Evolutionary conservation across 2,888 invertebrate species (phyloP).

Genomic region (Coelopa pilipes): DNA sequence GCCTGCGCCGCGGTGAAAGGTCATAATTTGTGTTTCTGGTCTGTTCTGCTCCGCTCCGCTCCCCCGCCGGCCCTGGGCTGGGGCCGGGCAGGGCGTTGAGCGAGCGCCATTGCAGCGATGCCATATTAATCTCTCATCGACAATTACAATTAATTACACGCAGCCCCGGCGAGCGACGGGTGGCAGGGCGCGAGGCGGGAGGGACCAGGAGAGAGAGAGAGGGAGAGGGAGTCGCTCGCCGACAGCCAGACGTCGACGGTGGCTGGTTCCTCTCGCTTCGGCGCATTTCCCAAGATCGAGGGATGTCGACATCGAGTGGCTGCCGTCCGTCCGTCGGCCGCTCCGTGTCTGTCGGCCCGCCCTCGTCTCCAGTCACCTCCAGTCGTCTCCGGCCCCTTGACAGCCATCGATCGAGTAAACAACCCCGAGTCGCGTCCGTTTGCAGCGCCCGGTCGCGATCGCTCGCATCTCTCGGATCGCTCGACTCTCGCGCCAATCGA

Average conservation of each 20-base stretch:
- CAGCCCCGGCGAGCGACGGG: conserved; percentile 17
- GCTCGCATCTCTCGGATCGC: not conserved
- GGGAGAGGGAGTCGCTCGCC: no score
- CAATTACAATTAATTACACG: conserved; percentile 61
- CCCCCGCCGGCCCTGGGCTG: not conserved
- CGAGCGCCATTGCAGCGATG: conserved; percentile 56
- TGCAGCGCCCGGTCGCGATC: no score
- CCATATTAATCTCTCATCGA: conserved; percentile 63
- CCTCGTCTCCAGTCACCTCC: no score
- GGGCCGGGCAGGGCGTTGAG: not conserved
- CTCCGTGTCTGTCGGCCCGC: no score
- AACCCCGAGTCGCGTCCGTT: no score
- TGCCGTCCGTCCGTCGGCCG: no score
- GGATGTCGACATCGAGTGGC: not conserved
- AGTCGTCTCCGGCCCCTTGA: no score
- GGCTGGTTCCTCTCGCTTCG: not conserved
- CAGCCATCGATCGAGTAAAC: no score
- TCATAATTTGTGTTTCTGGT: conserved; percentile 22
- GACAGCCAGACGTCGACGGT: not conserved
- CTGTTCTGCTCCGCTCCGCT: not conserved
- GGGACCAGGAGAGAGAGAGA: no score
- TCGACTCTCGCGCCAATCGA: no score
- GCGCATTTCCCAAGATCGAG: not conserved
- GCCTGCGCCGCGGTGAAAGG: conserved; percentile 10
- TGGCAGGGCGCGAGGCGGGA: not conserved